These are phyloP conservation scores for Parthenolecanium corni DNA, from an alignment of 2,888 invertebrate species.

Conservation along the genomic window DNA sequence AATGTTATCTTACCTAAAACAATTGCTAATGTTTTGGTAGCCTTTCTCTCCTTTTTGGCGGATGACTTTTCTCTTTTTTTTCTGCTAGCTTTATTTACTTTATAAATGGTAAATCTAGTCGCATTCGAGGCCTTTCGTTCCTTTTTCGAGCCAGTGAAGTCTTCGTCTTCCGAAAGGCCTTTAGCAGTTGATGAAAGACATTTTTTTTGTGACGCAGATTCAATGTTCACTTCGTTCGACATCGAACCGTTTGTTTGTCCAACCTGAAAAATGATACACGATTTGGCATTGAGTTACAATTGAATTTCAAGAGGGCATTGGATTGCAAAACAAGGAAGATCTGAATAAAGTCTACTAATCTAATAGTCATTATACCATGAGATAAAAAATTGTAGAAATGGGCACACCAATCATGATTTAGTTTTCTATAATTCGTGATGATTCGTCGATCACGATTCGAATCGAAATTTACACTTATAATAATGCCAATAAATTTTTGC, in stretches of 20 bases:
- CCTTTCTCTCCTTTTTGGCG: conserved; percentile 89
- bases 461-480: too few species aligned
- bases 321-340: too few species aligned
- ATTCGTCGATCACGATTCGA: too few species aligned
- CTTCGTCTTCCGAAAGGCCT: conserved; percentile 35
- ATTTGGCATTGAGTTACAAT: too few species aligned
- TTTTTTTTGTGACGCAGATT: conserved; percentile 31
- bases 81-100: conserved; percentile 85
- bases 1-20: conserved; percentile 70
- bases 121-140: conserved; percentile 55
- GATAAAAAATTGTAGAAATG: too few species aligned
- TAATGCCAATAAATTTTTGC: too few species aligned
- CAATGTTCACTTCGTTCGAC: conserved; percentile 37
- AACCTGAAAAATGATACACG: conserved; percentile 29
- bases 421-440: too few species aligned
- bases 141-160: conserved; percentile 48
- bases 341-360: too few species aligned
- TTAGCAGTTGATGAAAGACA: conserved; percentile 37
- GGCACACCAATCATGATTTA: too few species aligned
- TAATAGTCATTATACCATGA: too few species aligned
- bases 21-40: conserved; percentile 96
- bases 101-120: conserved; percentile 78
- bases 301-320: too few species aligned
- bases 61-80: conserved; percentile 90
- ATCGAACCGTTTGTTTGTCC: conserved; percentile 37